Percentiles rank a stretch among this genome's conserved stretches.
phyloP scores from a whole-genome alignment of 2,113 vertebrate genomes.

The Gymnobelideus leadbeateri region DNA sequence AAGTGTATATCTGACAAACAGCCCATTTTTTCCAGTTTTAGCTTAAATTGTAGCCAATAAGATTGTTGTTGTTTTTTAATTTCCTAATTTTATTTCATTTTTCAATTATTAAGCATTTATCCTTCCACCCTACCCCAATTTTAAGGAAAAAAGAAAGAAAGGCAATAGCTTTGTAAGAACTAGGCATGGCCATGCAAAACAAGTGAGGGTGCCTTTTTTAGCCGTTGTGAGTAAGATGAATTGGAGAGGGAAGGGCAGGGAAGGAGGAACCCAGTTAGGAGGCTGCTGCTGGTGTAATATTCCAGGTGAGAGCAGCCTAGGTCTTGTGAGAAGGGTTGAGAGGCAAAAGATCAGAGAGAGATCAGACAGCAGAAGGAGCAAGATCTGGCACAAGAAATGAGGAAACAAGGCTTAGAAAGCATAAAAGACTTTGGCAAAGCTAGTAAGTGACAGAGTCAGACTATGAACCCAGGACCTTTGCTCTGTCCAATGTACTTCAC shows the following conservation, averaged over 20 bases:
- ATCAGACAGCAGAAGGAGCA: not conserved
- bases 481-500: not conserved
- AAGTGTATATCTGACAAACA: not conserved
- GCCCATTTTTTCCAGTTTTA: not conserved
- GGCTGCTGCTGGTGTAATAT: not conserved
- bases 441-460: not conserved
- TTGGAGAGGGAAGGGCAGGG: not conserved
- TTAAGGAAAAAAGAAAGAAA: not conserved
- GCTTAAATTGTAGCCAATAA: not conserved
- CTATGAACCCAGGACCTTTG: not conserved
- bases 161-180: not conserved
- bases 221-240: not conserved
- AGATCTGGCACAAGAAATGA: not conserved
- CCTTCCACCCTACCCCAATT: not conserved
- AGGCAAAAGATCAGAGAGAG: not conserved
- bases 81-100: not conserved
- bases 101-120: not conserved
- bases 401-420: not conserved
- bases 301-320: not conserved
- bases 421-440: not conserved
- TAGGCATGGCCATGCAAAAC: not conserved
- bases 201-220: not conserved
- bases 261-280: not conserved
- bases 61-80: not conserved
- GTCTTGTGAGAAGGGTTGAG: not conserved